These are phyloP conservation scores for Pseudotriccus pelzelni DNA, from an alignment of 2,797 vertebrate species.

Conservation along the genomic window DNA sequence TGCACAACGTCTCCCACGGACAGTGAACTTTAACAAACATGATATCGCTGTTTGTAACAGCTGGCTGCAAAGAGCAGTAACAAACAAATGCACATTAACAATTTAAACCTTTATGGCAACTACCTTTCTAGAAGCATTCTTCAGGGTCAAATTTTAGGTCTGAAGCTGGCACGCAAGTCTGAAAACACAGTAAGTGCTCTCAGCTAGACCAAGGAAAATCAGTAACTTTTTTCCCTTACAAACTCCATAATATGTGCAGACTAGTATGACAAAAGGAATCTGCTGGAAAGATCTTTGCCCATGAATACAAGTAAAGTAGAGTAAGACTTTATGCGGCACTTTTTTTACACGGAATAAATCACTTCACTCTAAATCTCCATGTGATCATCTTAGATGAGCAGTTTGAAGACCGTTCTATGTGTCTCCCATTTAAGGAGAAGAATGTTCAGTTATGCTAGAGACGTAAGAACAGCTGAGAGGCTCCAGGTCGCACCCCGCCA, in stretches of 20 bases:
- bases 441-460: neutral
- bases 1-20: constrained; percentile 95
- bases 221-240: neutral
- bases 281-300: neutral
- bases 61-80: constrained; percentile 81
- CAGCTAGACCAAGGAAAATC: neutral
- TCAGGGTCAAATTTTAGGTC: neutral
- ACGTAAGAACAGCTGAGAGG: neutral
- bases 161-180: neutral
- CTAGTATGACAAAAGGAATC: neutral
- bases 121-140: neutral
- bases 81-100: neutral
- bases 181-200: neutral
- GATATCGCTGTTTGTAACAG: constrained; percentile 93
- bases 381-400: neutral
- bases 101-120: neutral
- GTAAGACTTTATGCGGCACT: neutral
- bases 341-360: neutral
- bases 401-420: neutral
- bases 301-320: neutral
- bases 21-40: constrained; percentile 98
- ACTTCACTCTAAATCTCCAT: neutral
- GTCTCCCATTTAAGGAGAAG: neutral
- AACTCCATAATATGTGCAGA: neutral
- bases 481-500: neutral